Percentiles rank a stretch among this genome's conserved stretches.
Evolutionary conservation across 2,113 vertebrate genomes (phyloP).

Genomic region (Colossoma macropomum): DNA sequence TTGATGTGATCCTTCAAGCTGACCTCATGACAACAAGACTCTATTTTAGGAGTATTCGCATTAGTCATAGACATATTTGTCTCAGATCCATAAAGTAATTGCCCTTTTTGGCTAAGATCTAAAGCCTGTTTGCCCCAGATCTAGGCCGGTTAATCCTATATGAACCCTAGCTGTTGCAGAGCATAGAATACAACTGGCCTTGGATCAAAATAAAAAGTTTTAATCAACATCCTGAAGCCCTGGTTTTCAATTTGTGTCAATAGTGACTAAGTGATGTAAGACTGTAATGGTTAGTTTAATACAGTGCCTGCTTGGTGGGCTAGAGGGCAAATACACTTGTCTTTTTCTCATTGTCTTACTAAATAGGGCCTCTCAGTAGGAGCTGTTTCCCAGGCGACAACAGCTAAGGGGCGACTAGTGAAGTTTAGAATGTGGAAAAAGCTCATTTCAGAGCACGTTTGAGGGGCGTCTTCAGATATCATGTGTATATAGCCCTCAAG

Average conservation of each 20-base stretch:
- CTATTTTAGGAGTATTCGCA: slow-evolving; percentile 28
- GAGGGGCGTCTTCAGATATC: slow-evolving; percentile 5
- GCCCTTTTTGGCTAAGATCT: not conserved
- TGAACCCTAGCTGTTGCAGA: not conserved
- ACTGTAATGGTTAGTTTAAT: slow-evolving; percentile 6
- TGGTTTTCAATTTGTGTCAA: not conserved
- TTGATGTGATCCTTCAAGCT: slow-evolving; percentile 6
- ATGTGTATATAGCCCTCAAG: not conserved
- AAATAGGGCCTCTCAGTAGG: not conserved
- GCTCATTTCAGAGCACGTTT: slow-evolving; percentile 1
- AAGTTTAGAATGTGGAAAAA: not conserved
- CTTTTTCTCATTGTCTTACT: not conserved
- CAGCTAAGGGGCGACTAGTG: not conserved
- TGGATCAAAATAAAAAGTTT: not conserved
- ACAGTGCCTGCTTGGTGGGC: not conserved
- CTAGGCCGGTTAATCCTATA: not conserved
- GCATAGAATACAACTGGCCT: not conserved
- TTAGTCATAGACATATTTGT: slow-evolving; percentile 22
- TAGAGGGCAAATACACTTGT: slow-evolving; percentile 10
- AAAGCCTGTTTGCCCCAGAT: not conserved
- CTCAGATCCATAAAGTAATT: not conserved
- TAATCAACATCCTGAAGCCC: not conserved
- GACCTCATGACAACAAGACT: slow-evolving; percentile 6
- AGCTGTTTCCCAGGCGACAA: slow-evolving; percentile 16
- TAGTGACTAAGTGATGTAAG: not conserved